These are phyloP conservation scores for Podarcis cretensis DNA, from an alignment of 2,113 vertebrate genomes.

Conservation along the genomic window DNA sequence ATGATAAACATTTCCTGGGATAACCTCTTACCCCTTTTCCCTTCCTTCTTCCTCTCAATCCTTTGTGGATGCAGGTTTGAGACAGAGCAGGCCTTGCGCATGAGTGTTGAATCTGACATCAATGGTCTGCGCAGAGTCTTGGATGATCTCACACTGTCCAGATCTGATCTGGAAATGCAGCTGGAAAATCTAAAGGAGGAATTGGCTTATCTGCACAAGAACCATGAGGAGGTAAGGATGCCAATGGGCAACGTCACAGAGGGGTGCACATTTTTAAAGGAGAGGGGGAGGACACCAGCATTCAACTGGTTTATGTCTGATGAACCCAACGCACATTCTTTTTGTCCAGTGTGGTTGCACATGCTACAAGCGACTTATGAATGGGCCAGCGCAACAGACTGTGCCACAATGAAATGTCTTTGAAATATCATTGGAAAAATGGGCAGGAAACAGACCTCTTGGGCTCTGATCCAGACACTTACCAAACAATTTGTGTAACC, in stretches of 20 bases:
- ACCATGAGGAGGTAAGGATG: conserved; percentile 69
- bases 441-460: background rate
- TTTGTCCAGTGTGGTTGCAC: background rate
- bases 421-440: background rate
- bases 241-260: background rate
- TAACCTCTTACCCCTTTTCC: background rate
- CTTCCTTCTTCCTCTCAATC: too few relatives aligned
- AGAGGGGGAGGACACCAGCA: background rate
- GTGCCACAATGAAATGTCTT: background rate
- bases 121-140: conserved; percentile 83
- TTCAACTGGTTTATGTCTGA: background rate
- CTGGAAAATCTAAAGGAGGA: conserved; percentile 87
- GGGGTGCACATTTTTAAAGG: background rate
- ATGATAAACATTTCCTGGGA: background rate
- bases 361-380: background rate
- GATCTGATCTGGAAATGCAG: conserved; percentile 87
- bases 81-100: conserved; percentile 79
- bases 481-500: background rate
- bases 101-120: conserved; percentile 85
- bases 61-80: conserved; percentile 70
- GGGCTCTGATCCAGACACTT: background rate
- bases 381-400: background rate
- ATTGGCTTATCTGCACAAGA: conserved; percentile 70
- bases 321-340: background rate
- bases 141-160: conserved; percentile 84